These are phyloP conservation scores for Phalacrocorax pelagicus DNA, from an alignment of 2,113 vertebrate species.

Conservation along the genomic window DNA sequence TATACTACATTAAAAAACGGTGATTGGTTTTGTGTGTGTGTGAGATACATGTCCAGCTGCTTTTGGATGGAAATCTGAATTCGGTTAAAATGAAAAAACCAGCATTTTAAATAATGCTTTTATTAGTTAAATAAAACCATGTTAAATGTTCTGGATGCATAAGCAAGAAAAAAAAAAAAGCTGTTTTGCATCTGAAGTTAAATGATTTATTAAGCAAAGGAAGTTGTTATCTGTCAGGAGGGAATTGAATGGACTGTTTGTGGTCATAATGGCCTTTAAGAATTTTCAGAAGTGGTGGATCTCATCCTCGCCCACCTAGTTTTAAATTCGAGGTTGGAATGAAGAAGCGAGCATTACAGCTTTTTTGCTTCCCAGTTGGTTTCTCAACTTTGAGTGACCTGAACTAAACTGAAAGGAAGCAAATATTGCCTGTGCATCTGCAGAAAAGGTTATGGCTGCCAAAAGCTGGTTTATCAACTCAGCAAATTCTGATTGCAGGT, in stretches of 20 bases:
- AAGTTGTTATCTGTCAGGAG: constrained; percentile 1
- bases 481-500: background rate
- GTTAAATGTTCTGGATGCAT: background rate
- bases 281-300: constrained; percentile 18
- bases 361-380: constrained; percentile 26
- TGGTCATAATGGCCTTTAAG: background rate
- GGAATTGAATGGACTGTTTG: constrained; percentile 30
- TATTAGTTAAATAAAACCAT: background rate
- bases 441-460: constrained; percentile 6
- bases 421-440: constrained; percentile 26
- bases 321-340: background rate
- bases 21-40: background rate
- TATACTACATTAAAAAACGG: background rate
- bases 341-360: background rate
- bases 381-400: constrained; percentile 50
- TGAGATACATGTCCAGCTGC: background rate
- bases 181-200: background rate
- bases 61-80: background rate
- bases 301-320: constrained; percentile 10
- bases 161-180: background rate
- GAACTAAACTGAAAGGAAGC: constrained; percentile 25
- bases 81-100: background rate
- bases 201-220: constrained; percentile 26
- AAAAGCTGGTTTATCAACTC: constrained; percentile 4
- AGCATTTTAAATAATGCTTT: background rate